Evolutionary conservation across 1,140 invertebrate species (phyloP).

Genomic region (Pteromalus puparum): DNA sequence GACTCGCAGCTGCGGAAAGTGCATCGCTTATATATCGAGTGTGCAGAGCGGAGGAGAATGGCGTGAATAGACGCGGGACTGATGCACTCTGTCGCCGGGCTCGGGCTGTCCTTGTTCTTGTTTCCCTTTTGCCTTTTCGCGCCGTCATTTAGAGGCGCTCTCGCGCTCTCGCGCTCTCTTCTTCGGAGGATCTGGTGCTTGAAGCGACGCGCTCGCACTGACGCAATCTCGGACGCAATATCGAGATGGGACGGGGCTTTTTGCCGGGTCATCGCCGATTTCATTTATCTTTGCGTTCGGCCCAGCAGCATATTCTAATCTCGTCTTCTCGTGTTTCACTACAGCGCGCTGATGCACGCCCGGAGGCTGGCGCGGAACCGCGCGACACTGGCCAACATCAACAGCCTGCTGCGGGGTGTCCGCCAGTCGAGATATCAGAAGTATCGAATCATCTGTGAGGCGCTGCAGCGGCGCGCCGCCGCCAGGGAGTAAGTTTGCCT

Average conservation of each 20-base stretch:
- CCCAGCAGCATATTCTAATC: too few relatives aligned
- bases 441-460: constrained; percentile 66
- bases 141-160: neutral
- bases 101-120: neutral
- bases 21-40: constrained; percentile 30
- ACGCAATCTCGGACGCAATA: too few relatives aligned
- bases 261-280: too few relatives aligned
- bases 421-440: constrained; percentile 65
- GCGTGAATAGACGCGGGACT: neutral
- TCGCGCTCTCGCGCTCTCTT: too few relatives aligned
- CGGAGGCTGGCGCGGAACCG: constrained; percentile 7
- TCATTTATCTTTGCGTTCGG: too few relatives aligned
- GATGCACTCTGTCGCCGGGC: neutral
- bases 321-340: neutral
- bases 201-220: neutral
- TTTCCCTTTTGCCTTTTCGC: neutral
- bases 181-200: too few relatives aligned
- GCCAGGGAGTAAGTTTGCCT: constrained; percentile 58
- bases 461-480: constrained; percentile 57
- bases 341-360: neutral
- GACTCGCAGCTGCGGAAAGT: constrained; percentile 1
- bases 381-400: constrained; percentile 50
- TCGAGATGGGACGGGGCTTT: too few relatives aligned
- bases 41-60: neutral
- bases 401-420: constrained; percentile 55